A percentile compares a stretch with the other conserved stretches of the same genome.
These are phyloP conservation scores for Allygus modestus DNA, from an alignment of 2,888 invertebrate species.

Conservation along the genomic window DNA sequence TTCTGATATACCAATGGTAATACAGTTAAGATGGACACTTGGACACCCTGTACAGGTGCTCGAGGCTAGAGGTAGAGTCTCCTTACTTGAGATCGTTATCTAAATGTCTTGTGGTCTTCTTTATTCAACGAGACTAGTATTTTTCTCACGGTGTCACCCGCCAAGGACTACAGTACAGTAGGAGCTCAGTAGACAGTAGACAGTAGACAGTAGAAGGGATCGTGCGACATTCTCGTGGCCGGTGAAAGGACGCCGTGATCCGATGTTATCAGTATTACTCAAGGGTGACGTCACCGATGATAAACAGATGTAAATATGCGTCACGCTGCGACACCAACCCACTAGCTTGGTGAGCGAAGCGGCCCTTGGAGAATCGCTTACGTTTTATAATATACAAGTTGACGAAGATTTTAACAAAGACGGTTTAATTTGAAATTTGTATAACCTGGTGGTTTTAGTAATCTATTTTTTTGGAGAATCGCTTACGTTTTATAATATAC, in stretches of 20 bases:
- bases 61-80: too few species aligned
- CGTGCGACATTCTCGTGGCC: slow-evolving; percentile 21
- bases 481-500: neutral
- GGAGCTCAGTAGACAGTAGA: neutral
- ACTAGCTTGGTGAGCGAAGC: neutral
- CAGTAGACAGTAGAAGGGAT: neutral
- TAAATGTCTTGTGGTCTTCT: too few species aligned
- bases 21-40: too few species aligned
- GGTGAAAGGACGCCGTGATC: slow-evolving; percentile 40
- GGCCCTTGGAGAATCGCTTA: too few species aligned
- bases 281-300: slow-evolving; percentile 16
- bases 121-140: neutral
- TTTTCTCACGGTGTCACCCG: slow-evolving; percentile 2
- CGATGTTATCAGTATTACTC: slow-evolving; percentile 1
- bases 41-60: too few species aligned
- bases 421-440: too few species aligned
- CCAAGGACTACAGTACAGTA: neutral
- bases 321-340: neutral
- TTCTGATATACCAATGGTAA: too few species aligned
- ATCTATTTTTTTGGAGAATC: too few species aligned
- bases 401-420: neutral
- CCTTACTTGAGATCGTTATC: too few species aligned
- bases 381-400: neutral
- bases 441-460: too few species aligned
- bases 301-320: slow-evolving; percentile 31